Base-by-base conservation (phyloP, 2,113 vertebrate species). In the Eleginops maclovinus region DNA sequence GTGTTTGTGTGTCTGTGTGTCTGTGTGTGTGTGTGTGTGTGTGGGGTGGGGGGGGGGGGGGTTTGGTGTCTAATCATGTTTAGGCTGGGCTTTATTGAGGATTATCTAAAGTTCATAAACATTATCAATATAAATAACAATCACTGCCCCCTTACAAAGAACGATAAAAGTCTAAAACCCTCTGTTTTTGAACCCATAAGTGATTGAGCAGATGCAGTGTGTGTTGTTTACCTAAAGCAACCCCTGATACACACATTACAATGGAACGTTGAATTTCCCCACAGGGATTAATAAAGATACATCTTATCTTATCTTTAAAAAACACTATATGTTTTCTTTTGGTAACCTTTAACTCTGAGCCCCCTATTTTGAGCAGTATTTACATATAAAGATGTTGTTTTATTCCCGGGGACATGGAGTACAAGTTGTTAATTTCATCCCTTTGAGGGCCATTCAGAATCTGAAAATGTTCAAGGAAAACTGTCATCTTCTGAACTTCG, bases 401-500 rank as follows among this genome's bases (percentile, higher is more conserved):
- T 1, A 0, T 53, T 17, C 24, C 53, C 31, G 24, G 6, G 8
- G 21, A 36, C 4, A 13, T n/a, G 12, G 40, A 22, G 10, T 36
- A 14, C 24, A 55, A 63, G 2, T n/a, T 46, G 70, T 61, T 22
- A 28, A 6, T 60, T 47, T 19, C 21, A 17, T 50, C 73, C 41
- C 41, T 69, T 28, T 11, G n/a, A 63, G 19, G 28, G 40, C 17
- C 4, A 55, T 72, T 75, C 40, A 49, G 54, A 69, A 59, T 62
- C 16, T 26, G 19, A 64, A 47, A 6, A 16, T 58, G 71, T 77
- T 77, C 43, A 83, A n/a, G 46, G 46, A 66, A 55, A 54, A 53
- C 44, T 22, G 21, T 19, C 21, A 22, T 31, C 26, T 66, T 67
- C 43, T 78, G 41, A 83, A 75, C 53, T 71, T 65, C 59, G 12